Evolutionary conservation across 1,140 invertebrate species (phyloP).

Genomic region (Branchinecta lynchi): DNA sequence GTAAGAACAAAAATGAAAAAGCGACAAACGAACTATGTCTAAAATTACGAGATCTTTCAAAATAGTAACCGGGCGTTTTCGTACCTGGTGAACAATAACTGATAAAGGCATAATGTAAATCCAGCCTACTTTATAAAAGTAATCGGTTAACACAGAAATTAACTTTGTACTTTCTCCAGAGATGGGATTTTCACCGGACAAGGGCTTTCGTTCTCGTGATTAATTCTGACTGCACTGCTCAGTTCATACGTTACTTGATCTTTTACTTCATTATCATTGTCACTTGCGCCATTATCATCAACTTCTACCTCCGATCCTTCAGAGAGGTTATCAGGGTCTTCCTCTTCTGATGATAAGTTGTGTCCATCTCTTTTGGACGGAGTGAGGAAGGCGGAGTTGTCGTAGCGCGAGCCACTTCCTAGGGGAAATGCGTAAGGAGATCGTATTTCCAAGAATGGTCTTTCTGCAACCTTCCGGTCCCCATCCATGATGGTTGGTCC

Average conservation of each 20-base stretch:
- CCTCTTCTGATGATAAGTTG: no score
- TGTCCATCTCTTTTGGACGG: background rate
- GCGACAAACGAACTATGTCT: no score
- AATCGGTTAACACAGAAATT: background rate
- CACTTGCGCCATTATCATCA: background rate
- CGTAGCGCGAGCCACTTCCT: background rate
- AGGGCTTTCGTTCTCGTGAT: background rate
- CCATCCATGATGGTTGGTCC: slow-evolving; percentile 55
- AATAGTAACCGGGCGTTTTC: no score
- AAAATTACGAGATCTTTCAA: no score
- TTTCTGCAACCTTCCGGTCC: slow-evolving; percentile 24
- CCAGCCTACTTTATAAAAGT: no score
- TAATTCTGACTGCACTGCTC: background rate
- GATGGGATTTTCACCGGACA: background rate
- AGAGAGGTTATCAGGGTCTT: no score
- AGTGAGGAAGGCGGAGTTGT: background rate
- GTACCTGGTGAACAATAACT: no score
- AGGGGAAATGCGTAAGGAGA: slow-evolving; percentile 1
- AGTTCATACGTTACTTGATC: background rate
- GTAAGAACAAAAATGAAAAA: no score
- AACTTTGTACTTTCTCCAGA: background rate
- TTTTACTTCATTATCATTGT: background rate
- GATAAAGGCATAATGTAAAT: no score
- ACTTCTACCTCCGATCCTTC: background rate
- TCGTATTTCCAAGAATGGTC: slow-evolving; percentile 11